Evolutionary conservation across 2,888 invertebrate genomes (phyloP).

Genomic region (Polyommatus iphigenia): DNA sequence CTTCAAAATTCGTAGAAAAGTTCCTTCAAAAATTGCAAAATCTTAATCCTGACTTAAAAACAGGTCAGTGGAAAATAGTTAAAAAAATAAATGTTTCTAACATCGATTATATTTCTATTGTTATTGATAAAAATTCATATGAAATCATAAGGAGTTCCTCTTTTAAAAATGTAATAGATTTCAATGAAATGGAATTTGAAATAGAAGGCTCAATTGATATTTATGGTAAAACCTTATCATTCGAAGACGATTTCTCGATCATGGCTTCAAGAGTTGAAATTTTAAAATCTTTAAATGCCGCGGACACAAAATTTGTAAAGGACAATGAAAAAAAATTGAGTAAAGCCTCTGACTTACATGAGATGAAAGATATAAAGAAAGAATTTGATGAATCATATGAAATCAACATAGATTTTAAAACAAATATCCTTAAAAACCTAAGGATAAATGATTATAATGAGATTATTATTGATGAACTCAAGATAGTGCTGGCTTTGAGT

Average conservation of each 20-base stretch:
- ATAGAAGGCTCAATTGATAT: constrained; percentile 67
- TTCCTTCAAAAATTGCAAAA: constrained; percentile 68
- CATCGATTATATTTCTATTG: constrained; percentile 60
- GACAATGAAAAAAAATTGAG: not conserved
- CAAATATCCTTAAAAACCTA: constrained; percentile 61
- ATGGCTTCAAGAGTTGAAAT: constrained; percentile 65
- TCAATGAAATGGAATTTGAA: constrained; percentile 68
- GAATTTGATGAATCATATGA: constrained; percentile 55
- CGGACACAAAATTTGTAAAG: not conserved
- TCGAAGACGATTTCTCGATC: constrained; percentile 63
- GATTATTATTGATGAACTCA: constrained; percentile 56
- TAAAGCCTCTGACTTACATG: not conserved
- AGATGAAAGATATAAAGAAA: constrained; percentile 50
- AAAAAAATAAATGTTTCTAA: constrained; percentile 55
- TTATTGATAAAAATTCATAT: constrained; percentile 65
- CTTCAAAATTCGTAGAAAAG: constrained; percentile 64
- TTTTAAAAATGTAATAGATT: constrained; percentile 70
- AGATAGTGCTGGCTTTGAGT: constrained; percentile 61
- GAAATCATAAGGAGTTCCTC: constrained; percentile 66
- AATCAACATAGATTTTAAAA: constrained; percentile 62
- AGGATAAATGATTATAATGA: constrained; percentile 64
- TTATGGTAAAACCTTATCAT: constrained; percentile 62
- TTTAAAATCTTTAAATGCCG: not conserved
- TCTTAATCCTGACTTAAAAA: constrained; percentile 66
- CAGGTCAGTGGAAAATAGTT: constrained; percentile 64